A percentile compares a stretch with the other conserved stretches of the same genome.
phyloP scores from a whole-genome alignment of 2,797 vertebrate species.

The Ctenochaetus hawaiiensis region DNA sequence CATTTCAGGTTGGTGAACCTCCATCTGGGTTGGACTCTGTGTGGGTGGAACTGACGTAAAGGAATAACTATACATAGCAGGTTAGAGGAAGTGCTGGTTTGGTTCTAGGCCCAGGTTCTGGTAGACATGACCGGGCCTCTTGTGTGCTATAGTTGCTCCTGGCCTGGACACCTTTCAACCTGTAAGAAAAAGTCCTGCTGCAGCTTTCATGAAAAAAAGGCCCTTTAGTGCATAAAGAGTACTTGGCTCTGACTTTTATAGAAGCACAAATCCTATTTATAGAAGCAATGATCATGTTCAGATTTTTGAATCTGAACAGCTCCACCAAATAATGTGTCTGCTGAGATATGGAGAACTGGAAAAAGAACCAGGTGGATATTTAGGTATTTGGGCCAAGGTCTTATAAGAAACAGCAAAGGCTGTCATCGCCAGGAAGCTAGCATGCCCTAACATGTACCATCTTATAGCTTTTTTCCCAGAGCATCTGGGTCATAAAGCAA shows the following conservation, averaged over 20 bases:
- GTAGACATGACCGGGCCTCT: slow-evolving; percentile 71
- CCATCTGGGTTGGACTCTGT: slow-evolving; percentile 77
- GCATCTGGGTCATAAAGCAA: slow-evolving; percentile 84
- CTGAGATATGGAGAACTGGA: slow-evolving; percentile 54
- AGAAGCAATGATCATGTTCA: slow-evolving; percentile 47
- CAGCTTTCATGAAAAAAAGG: slow-evolving; percentile 66
- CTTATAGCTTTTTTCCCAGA: slow-evolving; percentile 77
- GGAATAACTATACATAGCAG: slow-evolving; percentile 81
- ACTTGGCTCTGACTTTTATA: slow-evolving; percentile 49
- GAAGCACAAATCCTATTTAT: slow-evolving; percentile 59
- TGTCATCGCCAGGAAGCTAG: slow-evolving; percentile 76
- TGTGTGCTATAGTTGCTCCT: slow-evolving; percentile 70
- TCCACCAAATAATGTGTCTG: slow-evolving; percentile 17
- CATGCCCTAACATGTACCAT: slow-evolving; percentile 76
- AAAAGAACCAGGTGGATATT: slow-evolving; percentile 77
- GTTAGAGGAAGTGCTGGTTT: slow-evolving; percentile 83
- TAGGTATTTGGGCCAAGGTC: slow-evolving; percentile 78
- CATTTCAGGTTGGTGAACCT: slow-evolving; percentile 92
- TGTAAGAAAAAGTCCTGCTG: slow-evolving; percentile 47
- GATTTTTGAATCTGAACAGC: slow-evolving; percentile 39
- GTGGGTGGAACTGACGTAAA: slow-evolving; percentile 83
- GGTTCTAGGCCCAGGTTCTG: slow-evolving; percentile 79
- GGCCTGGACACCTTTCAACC: slow-evolving; percentile 71
- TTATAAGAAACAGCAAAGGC: slow-evolving; percentile 75
- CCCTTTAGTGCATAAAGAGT: slow-evolving; percentile 43